Evolutionary conservation across 2,113 vertebrate species (phyloP).

Genomic region (Stercorarius parasiticus): DNA sequence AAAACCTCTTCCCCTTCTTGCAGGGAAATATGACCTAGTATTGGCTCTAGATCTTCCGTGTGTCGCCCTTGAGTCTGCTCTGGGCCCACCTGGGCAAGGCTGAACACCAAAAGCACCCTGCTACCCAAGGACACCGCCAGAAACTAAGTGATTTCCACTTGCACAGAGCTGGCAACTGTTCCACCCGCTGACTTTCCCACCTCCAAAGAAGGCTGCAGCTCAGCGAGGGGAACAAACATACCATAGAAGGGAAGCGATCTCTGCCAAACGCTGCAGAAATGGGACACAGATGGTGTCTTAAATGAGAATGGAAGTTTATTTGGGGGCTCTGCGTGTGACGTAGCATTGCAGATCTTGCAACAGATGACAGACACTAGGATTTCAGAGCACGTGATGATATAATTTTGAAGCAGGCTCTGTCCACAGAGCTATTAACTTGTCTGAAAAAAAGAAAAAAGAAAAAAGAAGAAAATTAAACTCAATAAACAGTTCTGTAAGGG

Average conservation of each 20-base stretch:
- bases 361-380: not conserved
- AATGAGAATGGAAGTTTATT: conserved; percentile 56
- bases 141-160: not conserved
- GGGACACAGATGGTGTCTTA: conserved; percentile 65
- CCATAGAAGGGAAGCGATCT: conserved; percentile 53
- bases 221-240: not conserved
- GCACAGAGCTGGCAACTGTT: not conserved
- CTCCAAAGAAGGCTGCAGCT: not conserved
- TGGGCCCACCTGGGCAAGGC: not conserved
- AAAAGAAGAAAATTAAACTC: not conserved
- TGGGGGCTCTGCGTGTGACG: conserved; percentile 10
- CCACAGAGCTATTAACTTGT: not conserved
- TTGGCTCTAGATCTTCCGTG: accelerated
- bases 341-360: not conserved
- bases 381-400: not conserved
- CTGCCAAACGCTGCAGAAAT: conserved; percentile 3
- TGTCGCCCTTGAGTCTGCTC: not conserved
- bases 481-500: not conserved
- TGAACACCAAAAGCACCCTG: not conserved
- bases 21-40: not conserved
- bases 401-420: not conserved
- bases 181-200: conserved; percentile 8
- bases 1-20: not conserved
- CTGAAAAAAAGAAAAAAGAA: not conserved
- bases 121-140: not conserved